phyloP scores from a whole-genome alignment of 2,888 invertebrate species.

The Prosopocoilus inquinatus region DNA sequence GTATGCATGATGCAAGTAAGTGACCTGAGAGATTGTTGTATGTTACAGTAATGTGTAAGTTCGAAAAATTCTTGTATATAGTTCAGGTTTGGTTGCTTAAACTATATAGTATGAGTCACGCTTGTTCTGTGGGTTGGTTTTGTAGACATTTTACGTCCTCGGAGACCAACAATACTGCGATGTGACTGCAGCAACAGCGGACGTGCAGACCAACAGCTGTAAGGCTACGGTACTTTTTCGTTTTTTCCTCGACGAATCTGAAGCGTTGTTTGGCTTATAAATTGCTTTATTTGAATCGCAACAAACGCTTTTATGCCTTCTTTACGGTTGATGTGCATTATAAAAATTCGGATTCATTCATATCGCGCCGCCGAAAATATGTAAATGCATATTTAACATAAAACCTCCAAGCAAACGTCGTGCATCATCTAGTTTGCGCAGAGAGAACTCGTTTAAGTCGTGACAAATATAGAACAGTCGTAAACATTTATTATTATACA shows the following conservation, averaged over 20 bases:
- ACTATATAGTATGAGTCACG: neutral
- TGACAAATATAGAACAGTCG: too few species aligned
- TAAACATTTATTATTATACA: too few species aligned
- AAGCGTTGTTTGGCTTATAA: constrained; percentile 3
- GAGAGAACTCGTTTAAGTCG: too few species aligned
- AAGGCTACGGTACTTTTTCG: constrained; percentile 1
- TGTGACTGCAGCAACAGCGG: neutral
- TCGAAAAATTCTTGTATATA: neutral
- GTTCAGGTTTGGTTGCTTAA: neutral
- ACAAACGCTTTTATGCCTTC: neutral
- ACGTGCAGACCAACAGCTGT: constrained; percentile 4
- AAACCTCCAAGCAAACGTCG: too few species aligned
- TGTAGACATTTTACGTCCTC: neutral
- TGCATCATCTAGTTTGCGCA: too few species aligned
- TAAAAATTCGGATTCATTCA: too few species aligned
- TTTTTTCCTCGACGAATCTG: neutral
- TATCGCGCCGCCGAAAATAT: too few species aligned
- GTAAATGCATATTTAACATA: too few species aligned
- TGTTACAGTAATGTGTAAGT: too few species aligned
- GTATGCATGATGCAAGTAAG: too few species aligned
- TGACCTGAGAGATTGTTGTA: too few species aligned
- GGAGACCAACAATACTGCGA: constrained; percentile 2
- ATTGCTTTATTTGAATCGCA: constrained; percentile 3
- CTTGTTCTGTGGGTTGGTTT: neutral
- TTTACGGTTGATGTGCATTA: too few species aligned